A percentile compares a stretch with the other conserved stretches of the same genome.
Evolutionary conservation across 2,113 vertebrate species (phyloP).

Genomic region (Silurus glanis): DNA sequence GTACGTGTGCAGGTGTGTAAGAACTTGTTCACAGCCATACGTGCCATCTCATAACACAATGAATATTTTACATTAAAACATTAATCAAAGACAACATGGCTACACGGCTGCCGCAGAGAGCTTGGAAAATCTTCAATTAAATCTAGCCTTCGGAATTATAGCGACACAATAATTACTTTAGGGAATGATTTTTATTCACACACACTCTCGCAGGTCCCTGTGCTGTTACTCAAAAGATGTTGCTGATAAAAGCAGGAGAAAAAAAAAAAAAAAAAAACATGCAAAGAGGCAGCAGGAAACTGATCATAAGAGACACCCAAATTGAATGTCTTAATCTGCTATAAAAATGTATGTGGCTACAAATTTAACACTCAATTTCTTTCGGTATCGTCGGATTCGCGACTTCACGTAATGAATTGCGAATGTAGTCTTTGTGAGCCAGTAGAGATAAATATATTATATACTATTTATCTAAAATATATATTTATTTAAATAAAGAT

Average conservation of each 20-base stretch:
- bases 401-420: neutral
- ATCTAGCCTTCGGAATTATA: slow-evolving; percentile 80
- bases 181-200: slow-evolving; percentile 68
- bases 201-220: slow-evolving; percentile 50
- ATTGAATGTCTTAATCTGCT: slow-evolving; percentile 47
- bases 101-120: slow-evolving; percentile 78
- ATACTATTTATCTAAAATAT: no score
- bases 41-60: slow-evolving; percentile 19
- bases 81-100: slow-evolving; percentile 76
- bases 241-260: slow-evolving; percentile 37
- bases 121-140: slow-evolving; percentile 76
- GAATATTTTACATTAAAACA: slow-evolving; percentile 75
- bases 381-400: neutral
- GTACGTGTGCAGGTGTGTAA: slow-evolving; percentile 70
- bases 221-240: slow-evolving; percentile 3
- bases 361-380: slow-evolving; percentile 8
- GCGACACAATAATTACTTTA: slow-evolving; percentile 79
- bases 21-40: neutral
- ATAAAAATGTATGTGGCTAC: slow-evolving; percentile 35
- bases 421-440: neutral
- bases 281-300: slow-evolving; percentile 26
- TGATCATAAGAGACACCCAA: slow-evolving; percentile 41
- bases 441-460: neutral
- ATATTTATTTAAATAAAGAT: no score
- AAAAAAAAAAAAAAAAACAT: neutral